Evolutionary conservation across 2,888 invertebrate species (phyloP).

Genomic region (Erpobdella octoculata): DNA sequence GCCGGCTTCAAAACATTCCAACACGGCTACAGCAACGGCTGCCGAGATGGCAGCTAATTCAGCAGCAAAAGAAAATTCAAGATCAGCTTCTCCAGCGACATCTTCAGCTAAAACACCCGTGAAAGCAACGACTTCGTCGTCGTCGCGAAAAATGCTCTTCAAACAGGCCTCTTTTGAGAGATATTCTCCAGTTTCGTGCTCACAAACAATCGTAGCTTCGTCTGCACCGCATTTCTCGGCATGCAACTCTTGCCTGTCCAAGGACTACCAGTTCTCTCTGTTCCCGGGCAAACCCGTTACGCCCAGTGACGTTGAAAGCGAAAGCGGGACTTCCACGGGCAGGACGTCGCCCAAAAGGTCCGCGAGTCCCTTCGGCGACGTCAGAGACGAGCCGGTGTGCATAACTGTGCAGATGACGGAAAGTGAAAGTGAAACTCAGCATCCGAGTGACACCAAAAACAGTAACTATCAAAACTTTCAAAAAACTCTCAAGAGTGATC

Average conservation of each 20-base stretch:
- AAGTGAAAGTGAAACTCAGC: not conserved
- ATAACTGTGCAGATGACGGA: not conserved
- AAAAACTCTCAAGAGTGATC: too few relatives aligned
- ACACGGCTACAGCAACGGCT: too few relatives aligned
- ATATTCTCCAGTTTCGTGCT: not conserved
- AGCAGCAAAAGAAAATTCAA: not conserved
- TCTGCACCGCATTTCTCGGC: too few relatives aligned
- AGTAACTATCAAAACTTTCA: too few relatives aligned
- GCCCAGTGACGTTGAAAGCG: not conserved
- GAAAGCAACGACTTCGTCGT: not conserved
- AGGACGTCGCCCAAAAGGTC: not conserved
- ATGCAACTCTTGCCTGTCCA: not conserved
- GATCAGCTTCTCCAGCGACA: too few relatives aligned
- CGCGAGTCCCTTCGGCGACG: not conserved
- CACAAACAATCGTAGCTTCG: too few relatives aligned
- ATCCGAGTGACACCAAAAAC: not conserved
- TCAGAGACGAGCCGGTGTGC: not conserved
- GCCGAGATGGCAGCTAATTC: too few relatives aligned
- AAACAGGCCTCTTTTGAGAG: not conserved
- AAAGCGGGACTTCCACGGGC: not conserved
- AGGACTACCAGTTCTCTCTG: not conserved
- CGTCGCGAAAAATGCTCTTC: not conserved
- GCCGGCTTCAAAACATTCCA: too few relatives aligned
- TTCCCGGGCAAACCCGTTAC: not conserved
- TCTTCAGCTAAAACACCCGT: not conserved